Base-by-base conservation (phyloP, 2,113 vertebrate genomes). In the Numida meleagris region DNA sequence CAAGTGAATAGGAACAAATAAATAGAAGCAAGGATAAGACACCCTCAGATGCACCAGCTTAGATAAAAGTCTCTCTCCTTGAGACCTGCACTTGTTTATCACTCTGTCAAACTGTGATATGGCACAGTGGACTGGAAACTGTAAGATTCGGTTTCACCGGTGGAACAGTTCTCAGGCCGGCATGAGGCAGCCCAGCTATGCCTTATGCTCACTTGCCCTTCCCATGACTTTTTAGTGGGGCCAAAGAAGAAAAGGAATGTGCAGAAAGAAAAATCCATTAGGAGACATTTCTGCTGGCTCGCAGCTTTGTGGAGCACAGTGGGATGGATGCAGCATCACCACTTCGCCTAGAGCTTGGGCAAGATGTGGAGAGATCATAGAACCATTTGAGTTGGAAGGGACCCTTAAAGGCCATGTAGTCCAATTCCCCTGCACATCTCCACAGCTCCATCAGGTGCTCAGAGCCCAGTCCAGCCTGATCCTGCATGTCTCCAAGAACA, bases 1-100 rank as follows among this genome's bases (percentile, higher is more conserved):
- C 19, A 88, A 86, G 62, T 50, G 40, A 67, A 5, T 13, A 14
- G 62, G 61, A 67, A 82, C 75, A 33, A 61, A 85, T 42, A 67
- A 77, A 34, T 71, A 75, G 88, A 91, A 84, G 2, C 24, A 58
- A 51, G 23, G 34, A 16, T 27, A 81, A 88, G 33, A 10, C 51
- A 78, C 50, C 9, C 29, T 78, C 46, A 65, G 51, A 67, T 67
- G 25, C 24, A 61, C 19, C 51, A 29, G 50, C 24, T 29, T 58
- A 79, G 45, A 33, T 6, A 59, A 57, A 57, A 86, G 23, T 62
- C 48, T 82, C 36, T 83, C 27, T 72, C 38, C 29, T 75, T 88
- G 76, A 78, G 68, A 45, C 18, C 21, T 55, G 29, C 67, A 65
- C 45, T 86, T 94, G 33, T 81, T 93, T 94, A 88, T 78, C 89